Evolutionary conservation across 2,888 invertebrate genomes (phyloP).

Genomic region (Drosophila yooni): DNA sequence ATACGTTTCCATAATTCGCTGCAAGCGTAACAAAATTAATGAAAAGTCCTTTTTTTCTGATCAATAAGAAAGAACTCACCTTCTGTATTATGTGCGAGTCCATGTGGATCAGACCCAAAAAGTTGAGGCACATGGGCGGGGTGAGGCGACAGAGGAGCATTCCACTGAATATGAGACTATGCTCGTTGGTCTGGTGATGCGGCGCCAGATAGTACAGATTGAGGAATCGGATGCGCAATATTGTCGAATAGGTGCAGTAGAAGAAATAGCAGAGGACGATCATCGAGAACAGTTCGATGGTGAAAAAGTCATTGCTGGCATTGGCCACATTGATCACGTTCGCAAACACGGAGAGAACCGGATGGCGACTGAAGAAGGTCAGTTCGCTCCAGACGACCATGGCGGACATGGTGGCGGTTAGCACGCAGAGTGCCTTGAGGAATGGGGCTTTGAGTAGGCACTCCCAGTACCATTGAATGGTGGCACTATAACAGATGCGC

Average conservation of each 20-base stretch:
- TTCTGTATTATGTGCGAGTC: constrained; percentile 96
- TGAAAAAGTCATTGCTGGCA: constrained; percentile 94
- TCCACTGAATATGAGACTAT: constrained; percentile 98
- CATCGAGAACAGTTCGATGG: constrained; percentile 97
- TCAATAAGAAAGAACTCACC: constrained; percentile 32
- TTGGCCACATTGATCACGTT: constrained; percentile 94
- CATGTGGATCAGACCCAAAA: constrained; percentile 98
- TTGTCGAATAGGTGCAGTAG: constrained; percentile 98
- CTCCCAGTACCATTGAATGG: constrained; percentile 98
- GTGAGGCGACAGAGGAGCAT: constrained; percentile 99
- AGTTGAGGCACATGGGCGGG: constrained; percentile 99
- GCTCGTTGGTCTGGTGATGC: constrained; percentile 99
- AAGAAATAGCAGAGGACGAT: constrained; percentile 97
- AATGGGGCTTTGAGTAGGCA: constrained; percentile 92
- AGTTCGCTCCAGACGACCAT: constrained; percentile 99
- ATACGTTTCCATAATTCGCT: constrained; percentile 92
- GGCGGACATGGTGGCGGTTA: constrained; percentile 92
- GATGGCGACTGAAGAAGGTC: constrained; percentile 96
- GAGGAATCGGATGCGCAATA: constrained; percentile 97
- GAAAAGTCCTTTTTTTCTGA: no score
- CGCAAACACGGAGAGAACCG: constrained; percentile 98
- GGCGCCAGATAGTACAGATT: constrained; percentile 99
- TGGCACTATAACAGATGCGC: constrained; percentile 88
- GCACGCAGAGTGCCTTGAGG: constrained; percentile 89
- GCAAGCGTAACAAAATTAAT: background rate